phyloP scores from a whole-genome alignment of 2,113 vertebrate genomes.

The Phoenicopterus ruber region DNA sequence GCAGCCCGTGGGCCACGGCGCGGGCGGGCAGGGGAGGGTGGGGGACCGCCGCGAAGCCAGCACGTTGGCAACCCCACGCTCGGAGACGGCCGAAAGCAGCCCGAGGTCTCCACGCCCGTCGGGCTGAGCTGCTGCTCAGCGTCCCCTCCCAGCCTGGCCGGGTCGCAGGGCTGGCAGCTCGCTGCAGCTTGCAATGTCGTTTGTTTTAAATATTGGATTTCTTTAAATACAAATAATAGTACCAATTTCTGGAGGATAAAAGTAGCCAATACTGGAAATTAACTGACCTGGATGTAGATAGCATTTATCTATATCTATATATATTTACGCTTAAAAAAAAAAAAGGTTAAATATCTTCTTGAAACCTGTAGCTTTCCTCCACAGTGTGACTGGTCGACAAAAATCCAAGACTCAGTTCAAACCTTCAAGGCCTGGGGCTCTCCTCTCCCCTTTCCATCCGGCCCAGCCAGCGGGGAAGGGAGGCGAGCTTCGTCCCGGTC shows the following conservation, averaged over 20 bases:
- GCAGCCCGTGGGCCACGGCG: neutral
- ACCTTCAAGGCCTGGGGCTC: neutral
- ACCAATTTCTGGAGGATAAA: conserved; percentile 19
- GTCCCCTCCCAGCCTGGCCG: neutral
- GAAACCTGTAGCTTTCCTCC: conserved; percentile 42
- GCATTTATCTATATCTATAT: neutral
- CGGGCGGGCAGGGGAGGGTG: neutral
- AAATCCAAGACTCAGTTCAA: neutral
- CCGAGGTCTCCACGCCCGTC: neutral
- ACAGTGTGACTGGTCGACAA: conserved; percentile 14
- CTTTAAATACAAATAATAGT: conserved; percentile 37
- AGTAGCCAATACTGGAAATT: conserved; percentile 21
- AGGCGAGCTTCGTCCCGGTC: neutral
- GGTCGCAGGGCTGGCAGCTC: neutral
- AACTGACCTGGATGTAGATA: conserved; percentile 45
- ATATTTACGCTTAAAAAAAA: no score
- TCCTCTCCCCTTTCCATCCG: neutral
- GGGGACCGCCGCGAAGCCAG: conserved; percentile 22
- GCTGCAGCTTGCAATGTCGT: neutral
- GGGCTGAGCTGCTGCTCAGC: neutral
- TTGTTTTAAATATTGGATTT: neutral
- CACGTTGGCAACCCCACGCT: neutral
- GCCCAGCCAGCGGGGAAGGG: conserved; percentile 43
- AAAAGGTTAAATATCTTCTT: neutral
- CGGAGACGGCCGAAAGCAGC: neutral